A percentile compares a stretch with the other conserved stretches of the same genome.
These are phyloP conservation scores for Lepus europaeus DNA, from an alignment of 2,113 vertebrate species.

Conservation along the genomic window DNA sequence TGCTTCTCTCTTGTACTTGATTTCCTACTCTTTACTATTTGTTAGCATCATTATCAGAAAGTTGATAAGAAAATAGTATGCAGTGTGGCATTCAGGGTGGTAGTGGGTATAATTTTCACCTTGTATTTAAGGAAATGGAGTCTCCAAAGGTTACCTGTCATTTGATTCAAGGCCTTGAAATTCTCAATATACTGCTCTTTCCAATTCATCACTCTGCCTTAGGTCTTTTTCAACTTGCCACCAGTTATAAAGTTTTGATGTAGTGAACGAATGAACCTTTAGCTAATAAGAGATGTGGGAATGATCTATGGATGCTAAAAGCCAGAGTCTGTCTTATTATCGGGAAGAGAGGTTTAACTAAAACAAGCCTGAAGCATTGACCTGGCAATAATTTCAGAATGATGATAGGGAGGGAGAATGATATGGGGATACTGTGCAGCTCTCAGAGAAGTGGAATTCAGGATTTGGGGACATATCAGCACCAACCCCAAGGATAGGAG, in stretches of 20 bases:
- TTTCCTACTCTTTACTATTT: background rate
- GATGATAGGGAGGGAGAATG: background rate
- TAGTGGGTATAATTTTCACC: background rate
- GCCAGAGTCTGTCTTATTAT: conserved; percentile 51
- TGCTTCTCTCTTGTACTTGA: background rate
- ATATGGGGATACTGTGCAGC: background rate
- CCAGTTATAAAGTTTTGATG: conserved; percentile 66
- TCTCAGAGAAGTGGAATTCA: background rate
- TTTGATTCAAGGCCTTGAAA: conserved; percentile 13
- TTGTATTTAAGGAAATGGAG: conserved; percentile 33
- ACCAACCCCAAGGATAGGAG: background rate
- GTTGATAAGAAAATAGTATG: background rate
- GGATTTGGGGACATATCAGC: background rate
- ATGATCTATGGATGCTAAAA: conserved; percentile 67
- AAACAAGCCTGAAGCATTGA: conserved; percentile 16
- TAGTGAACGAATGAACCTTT: conserved; percentile 58
- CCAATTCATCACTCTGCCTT: conserved; percentile 5
- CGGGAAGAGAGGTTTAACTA: background rate
- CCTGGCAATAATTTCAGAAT: conserved; percentile 36
- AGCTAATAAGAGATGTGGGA: conserved; percentile 48
- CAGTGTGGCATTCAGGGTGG: conserved; percentile 1
- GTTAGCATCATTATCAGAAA: conserved; percentile 7
- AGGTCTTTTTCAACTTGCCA: conserved; percentile 46
- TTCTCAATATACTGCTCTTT: background rate
- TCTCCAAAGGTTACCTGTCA: background rate